A percentile compares a stretch with the other conserved stretches of the same genome.
phyloP scores from a whole-genome alignment of 1,140 invertebrate genomes.

The Hermetia illucens region DNA sequence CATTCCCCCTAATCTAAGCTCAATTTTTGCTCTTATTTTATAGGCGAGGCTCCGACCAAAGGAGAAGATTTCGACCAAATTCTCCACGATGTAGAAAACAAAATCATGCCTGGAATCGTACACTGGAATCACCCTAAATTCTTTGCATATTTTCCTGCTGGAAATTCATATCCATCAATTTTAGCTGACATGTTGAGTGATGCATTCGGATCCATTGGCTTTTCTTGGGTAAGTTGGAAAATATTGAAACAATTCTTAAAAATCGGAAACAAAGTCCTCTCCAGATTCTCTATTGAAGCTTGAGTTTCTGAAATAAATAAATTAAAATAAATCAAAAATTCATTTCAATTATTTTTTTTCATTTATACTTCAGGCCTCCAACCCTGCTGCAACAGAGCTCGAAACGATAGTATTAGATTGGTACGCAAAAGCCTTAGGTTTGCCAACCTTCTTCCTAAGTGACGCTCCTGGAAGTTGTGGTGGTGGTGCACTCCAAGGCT shows the following conservation, averaged over 20 bases:
- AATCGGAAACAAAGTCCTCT: neutral
- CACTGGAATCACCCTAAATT: conserved; percentile 96
- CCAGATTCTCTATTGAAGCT: neutral
- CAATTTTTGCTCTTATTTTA: conserved; percentile 18
- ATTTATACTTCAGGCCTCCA: conserved; percentile 39
- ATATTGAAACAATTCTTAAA: too few relatives aligned
- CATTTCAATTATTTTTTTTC: conserved; percentile 11
- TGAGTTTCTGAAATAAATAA: conserved; percentile 4
- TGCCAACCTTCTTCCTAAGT: conserved; percentile 38
- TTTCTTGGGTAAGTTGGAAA: conserved; percentile 67
- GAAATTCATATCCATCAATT: conserved; percentile 88
- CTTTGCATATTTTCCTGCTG: conserved; percentile 92
- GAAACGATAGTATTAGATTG: conserved; percentile 63
- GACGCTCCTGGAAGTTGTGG: conserved; percentile 42
- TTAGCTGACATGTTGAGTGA: conserved; percentile 86
- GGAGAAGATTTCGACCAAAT: conserved; percentile 75
- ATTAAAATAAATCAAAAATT: neutral
- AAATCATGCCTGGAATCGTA: conserved; percentile 89
- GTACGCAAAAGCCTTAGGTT: conserved; percentile 41
- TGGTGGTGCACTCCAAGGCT: conserved; percentile 67
- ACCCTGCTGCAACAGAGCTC: conserved; percentile 71
- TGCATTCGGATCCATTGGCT: conserved; percentile 84
- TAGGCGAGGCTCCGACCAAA: conserved; percentile 58
- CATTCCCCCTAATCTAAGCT: too few relatives aligned
- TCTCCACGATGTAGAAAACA: conserved; percentile 75